Conservation (phyloP, 2,797 vertebrate genomes). For the Carcharodon carcharias region DNA sequence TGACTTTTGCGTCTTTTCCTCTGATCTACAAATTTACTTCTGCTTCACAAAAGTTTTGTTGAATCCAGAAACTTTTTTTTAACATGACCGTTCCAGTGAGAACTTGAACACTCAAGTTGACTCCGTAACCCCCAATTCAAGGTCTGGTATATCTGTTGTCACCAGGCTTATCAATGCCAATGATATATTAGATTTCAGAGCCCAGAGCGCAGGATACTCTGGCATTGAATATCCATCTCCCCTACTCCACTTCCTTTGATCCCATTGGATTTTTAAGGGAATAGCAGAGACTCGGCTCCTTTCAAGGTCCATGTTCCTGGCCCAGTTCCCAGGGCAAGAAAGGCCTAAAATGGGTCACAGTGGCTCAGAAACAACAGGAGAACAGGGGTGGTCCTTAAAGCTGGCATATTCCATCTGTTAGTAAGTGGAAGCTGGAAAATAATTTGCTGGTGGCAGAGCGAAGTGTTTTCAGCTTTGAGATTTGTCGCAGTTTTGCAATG, state of each 20-base stretch:
- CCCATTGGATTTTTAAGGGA: too few species aligned
- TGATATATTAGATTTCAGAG: too few species aligned
- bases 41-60: not conserved
- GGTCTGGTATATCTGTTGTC: too few species aligned
- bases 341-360: not conserved
- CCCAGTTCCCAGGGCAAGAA: not conserved
- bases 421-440: not conserved
- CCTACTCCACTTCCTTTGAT: too few species aligned
- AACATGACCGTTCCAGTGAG: not conserved
- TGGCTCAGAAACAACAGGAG: not conserved
- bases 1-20: not conserved
- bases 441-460: not conserved
- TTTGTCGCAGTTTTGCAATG: not conserved
- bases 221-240: too few species aligned
- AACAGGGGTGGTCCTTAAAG: not conserved
- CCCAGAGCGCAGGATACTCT: too few species aligned
- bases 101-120: too few species aligned
- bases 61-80: not conserved
- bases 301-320: too few species aligned
- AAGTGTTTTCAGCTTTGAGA: not conserved
- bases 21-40: not conserved
- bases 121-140: too few species aligned
- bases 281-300: too few species aligned
- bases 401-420: not conserved
- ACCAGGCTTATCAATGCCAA: too few species aligned